Evolutionary conservation across 2,888 invertebrate genomes (phyloP).

Genomic region (Eristalis tenax): DNA sequence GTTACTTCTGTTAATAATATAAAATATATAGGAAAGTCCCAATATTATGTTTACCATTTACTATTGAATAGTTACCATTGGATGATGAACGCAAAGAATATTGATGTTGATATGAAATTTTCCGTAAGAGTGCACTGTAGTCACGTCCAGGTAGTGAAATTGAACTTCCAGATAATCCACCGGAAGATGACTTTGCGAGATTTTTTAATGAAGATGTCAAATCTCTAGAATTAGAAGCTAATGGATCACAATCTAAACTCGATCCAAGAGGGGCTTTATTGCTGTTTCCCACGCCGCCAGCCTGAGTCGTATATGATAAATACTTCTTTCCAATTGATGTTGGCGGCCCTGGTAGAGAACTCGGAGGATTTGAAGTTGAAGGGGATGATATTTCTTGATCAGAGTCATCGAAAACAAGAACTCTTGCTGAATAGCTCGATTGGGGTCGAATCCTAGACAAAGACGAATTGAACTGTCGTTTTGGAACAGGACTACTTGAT

Average conservation of each 20-base stretch:
- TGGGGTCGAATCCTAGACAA: conserved; percentile 80
- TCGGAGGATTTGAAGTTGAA: conserved; percentile 18
- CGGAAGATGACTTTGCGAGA: conserved; percentile 79
- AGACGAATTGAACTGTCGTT: conserved; percentile 52
- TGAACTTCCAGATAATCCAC: conserved; percentile 79
- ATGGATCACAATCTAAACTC: conserved; percentile 73
- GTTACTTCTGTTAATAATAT: conserved; percentile 80
- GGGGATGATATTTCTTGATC: conserved; percentile 82
- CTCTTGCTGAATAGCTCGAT: conserved; percentile 88
- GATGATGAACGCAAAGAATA: conserved; percentile 78
- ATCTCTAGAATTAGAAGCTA: conserved; percentile 76
- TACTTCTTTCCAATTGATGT: conserved; percentile 48
- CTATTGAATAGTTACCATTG: conserved; percentile 75
- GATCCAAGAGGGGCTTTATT: conserved; percentile 43
- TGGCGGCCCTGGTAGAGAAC: conserved; percentile 44
- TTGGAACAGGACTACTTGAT: conserved; percentile 55
- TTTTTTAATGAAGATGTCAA: conserved; percentile 74
- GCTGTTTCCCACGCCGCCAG: neutral
- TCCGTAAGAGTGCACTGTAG: conserved; percentile 77
- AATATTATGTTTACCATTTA: neutral
- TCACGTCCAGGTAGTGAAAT: conserved; percentile 78
- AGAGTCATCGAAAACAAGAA: conserved; percentile 89
- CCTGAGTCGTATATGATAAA: neutral
- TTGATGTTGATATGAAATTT: conserved; percentile 80
- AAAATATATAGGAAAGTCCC: neutral